Evolutionary conservation across 2,797 vertebrate genomes (phyloP), one percentile per base, ranked within the genome.

Genomic region (Austrolebias charrua): DNA sequence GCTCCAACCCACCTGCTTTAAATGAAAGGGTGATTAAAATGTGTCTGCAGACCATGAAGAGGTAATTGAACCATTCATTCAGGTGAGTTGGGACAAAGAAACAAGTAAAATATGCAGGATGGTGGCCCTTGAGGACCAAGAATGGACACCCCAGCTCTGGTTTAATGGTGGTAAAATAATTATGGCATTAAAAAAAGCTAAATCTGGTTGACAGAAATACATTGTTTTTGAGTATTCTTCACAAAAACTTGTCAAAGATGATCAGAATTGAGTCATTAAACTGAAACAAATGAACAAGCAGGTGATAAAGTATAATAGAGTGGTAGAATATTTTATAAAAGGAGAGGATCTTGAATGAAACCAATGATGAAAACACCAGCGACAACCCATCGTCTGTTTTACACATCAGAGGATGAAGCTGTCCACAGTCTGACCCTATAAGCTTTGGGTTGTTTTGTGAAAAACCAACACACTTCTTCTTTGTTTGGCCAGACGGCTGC

Each of bases 381-480:
- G 24, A 67, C 63, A 68, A 63, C 44, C 55, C 15, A 57, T 35
- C 58, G 52, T 69, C 81, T 89, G 88, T 73, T 89, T 81, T 82
- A 80, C 14, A 69, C 84, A 87, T 89, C 80, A 83, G 81, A 77
- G 55, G 29, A 63, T 0, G 6, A 71, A 69, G 49, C 18, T 9
- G 69, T 73, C 69, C 59, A 58, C 62, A 61, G 69, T 59, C 66
- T 33, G 56, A 80, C 62, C 67, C 59, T 24, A 24, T 24, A 57
- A 57, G 80, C 73, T 75, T 80, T 50, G 28, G 72, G 65, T 75
- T 77, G 74, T 20, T 60, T 61, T 53, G 79, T 87, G 24, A 86
- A 88, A 90, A 81, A 65, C 60, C 82, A 89, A 78, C 79, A 74
- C 28, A n/a, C 24, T 24, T 24, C 35, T 61, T 73, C 64, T 45